phyloP scores from a whole-genome alignment of 2,113 vertebrate genomes.

The Oryctolagus cuniculus region DNA sequence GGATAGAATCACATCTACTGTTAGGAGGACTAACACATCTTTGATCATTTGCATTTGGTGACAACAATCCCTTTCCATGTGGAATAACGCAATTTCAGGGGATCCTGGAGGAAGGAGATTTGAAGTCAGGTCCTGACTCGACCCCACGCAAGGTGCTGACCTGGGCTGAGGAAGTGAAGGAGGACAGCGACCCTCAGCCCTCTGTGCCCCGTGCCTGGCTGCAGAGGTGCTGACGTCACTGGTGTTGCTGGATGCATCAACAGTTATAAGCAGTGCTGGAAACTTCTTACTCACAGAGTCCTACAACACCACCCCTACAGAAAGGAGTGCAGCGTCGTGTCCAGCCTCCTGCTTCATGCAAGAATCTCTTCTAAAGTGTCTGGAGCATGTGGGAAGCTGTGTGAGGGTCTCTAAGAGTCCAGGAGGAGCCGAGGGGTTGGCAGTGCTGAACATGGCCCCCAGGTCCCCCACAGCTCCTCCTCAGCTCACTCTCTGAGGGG shows the following conservation, averaged over 20 bases:
- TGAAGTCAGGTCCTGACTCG: neutral
- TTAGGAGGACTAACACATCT: neutral
- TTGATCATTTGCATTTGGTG: neutral
- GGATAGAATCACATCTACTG: neutral
- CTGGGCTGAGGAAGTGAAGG: neutral
- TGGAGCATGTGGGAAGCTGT: neutral
- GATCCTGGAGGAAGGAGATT: neutral
- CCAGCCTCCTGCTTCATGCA: neutral
- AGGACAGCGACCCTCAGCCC: neutral
- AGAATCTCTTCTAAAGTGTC: neutral
- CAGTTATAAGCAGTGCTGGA: neutral
- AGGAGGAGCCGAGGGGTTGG: neutral
- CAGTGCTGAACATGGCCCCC: neutral
- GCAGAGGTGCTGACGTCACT: neutral
- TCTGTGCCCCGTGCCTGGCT: neutral
- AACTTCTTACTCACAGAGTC: conserved; percentile 23
- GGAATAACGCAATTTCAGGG: neutral
- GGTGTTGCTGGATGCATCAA: neutral
- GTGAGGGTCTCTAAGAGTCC: neutral
- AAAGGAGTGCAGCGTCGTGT: neutral
- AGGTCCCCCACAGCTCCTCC: neutral
- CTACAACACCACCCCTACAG: neutral
- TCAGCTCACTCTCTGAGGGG: neutral
- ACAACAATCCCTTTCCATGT: neutral
- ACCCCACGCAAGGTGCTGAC: neutral